Conservation (phyloP, 2,888 invertebrate species). For the Agriopis aurantiaria region DNA sequence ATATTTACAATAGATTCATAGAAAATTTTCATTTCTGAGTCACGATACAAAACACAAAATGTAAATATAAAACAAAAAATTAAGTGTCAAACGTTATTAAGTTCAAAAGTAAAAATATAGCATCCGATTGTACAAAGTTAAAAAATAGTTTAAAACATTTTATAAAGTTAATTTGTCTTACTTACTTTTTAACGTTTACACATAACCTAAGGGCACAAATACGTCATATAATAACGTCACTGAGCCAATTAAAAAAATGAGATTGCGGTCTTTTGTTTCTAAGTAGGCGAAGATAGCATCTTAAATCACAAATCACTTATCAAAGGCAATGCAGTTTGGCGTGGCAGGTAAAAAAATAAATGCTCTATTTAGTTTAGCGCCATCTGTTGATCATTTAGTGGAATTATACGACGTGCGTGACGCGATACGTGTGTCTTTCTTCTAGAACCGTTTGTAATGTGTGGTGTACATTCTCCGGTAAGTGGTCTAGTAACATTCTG, state of each 20-base stretch:
- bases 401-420: constrained; percentile 71
- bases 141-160: constrained; percentile 19
- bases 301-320: constrained; percentile 31
- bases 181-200: constrained; percentile 25
- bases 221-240: constrained; percentile 10
- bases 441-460: constrained; percentile 89
- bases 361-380: constrained; percentile 37
- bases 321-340: constrained; percentile 30
- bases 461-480: constrained; percentile 92
- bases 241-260: constrained; percentile 38
- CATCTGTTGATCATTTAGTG: constrained; percentile 25
- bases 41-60: constrained; percentile 12
- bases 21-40: constrained; percentile 28
- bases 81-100: constrained; percentile 7
- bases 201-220: constrained; percentile 18
- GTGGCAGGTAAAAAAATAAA: constrained; percentile 41
- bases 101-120: constrained; percentile 19
- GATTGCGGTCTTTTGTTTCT: constrained; percentile 44
- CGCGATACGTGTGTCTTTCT: constrained; percentile 79
- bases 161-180: constrained; percentile 24
- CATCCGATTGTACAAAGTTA: constrained; percentile 28
- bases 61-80: constrained; percentile 6
- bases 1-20: constrained; percentile 42
- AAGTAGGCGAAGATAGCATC: constrained; percentile 28
- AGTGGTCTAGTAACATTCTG: constrained; percentile 94